phyloP scores from a whole-genome alignment of 2,113 vertebrate species.

The Thalassoma bifasciatum region DNA sequence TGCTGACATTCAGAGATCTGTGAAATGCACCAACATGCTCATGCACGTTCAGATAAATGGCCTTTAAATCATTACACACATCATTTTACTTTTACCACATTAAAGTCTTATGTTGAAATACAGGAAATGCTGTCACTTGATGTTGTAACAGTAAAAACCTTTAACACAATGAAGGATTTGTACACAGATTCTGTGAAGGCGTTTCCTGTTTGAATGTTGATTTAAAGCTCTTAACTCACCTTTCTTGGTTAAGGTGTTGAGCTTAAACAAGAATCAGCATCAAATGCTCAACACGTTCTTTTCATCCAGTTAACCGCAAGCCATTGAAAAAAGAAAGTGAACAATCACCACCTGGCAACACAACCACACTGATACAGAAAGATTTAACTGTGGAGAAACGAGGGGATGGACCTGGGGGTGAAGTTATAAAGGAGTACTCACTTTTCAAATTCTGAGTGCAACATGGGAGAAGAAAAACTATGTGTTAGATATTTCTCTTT shows the following conservation, averaged over 20 bases:
- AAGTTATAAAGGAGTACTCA: slow-evolving; percentile 47
- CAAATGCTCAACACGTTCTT: slow-evolving; percentile 71
- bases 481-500: slow-evolving; percentile 1
- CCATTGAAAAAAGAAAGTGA: slow-evolving; percentile 63
- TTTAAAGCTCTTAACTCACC: slow-evolving; percentile 72
- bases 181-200: slow-evolving; percentile 9
- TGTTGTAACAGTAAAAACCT: not conserved
- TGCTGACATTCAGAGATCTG: not conserved
- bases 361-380: not conserved
- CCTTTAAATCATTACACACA: not conserved
- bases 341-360: slow-evolving; percentile 60
- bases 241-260: slow-evolving; percentile 52
- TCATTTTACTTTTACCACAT: slow-evolving; percentile 22
- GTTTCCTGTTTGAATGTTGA: slow-evolving; percentile 33
- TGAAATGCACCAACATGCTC: not conserved
- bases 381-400: not conserved
- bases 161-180: not conserved
- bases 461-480: slow-evolving; percentile 27
- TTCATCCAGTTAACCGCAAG: slow-evolving; percentile 75
- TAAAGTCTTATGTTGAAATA: not conserved
- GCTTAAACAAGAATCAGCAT: slow-evolving; percentile 50
- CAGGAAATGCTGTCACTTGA: slow-evolving; percentile 48
- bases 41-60: not conserved
- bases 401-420: not conserved
- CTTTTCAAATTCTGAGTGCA: slow-evolving; percentile 62